phyloP scores from a whole-genome alignment of 2,888 invertebrate genomes.

The Nemotelus pantherinus region DNA sequence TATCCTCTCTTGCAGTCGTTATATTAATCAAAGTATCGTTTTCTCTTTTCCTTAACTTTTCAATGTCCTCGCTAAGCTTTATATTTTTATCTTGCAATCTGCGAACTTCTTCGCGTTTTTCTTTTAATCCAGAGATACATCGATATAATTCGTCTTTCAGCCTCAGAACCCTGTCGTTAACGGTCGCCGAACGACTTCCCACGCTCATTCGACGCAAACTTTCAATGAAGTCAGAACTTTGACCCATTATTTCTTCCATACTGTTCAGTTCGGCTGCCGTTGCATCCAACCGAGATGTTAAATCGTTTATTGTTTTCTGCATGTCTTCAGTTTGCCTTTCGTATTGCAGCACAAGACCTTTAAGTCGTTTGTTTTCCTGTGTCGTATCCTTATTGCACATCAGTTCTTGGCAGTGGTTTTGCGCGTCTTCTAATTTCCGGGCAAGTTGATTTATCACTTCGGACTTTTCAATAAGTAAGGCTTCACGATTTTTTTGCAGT shows the following conservation, averaged over 20 bases:
- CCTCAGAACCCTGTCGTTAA: conserved; percentile 62
- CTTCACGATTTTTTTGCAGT: conserved; percentile 70
- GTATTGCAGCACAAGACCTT: conserved; percentile 57
- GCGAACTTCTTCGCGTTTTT: conserved; percentile 67
- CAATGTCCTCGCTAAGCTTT: conserved; percentile 58
- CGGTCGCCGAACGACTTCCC: conserved; percentile 55
- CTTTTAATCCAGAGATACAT: conserved; percentile 64
- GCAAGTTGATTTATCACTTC: conserved; percentile 72
- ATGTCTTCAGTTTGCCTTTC: conserved; percentile 58
- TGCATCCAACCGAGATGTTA: conserved; percentile 58
- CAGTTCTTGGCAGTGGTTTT: conserved; percentile 65
- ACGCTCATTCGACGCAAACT: conserved; percentile 55
- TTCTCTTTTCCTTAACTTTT: conserved; percentile 59
- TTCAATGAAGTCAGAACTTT: conserved; percentile 56
- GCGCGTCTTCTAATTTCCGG: conserved; percentile 70
- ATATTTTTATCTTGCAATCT: conserved; percentile 62
- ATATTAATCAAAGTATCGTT: conserved; percentile 59
- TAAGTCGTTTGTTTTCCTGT: conserved; percentile 58
- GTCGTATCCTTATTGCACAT: conserved; percentile 57
- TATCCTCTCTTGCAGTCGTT: conserved; percentile 60
- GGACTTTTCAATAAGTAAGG: conserved; percentile 71
- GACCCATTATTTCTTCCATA: conserved; percentile 61
- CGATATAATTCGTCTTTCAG: conserved; percentile 66
- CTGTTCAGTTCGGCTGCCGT: conserved; percentile 61
- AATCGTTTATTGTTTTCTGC: conserved; percentile 59